Base-by-base conservation (phyloP, 2,797 vertebrate genomes). In the Melanotaenia nigrans region DNA sequence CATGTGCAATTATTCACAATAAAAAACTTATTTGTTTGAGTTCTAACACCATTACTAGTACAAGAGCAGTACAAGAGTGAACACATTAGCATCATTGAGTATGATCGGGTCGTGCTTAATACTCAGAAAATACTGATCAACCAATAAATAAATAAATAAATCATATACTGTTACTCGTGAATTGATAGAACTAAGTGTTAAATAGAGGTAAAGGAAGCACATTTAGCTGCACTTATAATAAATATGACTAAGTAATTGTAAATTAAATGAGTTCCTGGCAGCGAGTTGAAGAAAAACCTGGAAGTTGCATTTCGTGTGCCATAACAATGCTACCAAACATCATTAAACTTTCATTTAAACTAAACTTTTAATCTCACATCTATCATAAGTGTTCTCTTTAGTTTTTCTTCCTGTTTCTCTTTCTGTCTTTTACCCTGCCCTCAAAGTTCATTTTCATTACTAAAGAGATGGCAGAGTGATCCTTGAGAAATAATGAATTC, bases 401-500 rank as follows among this genome's bases (percentile, higher is more conserved):
- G 7, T 33, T 64, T 53, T 60, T 13, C 28, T 49, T 69, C 47
- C n/a, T 12, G n/a, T 49, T 20, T n/a, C 20, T 40, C n/a, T 16
- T n/a, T 20, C n/a, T 56, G 14, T 55, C 54, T 68, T 72, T 51
- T 32, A 36, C 24, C 35, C 58, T 80, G 68, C 63, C 81, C 78
- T 83, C 68, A 72, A 69, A 78, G 78, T 88, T 79, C 75, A 86
- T 75, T 74, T 75, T 60, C 73, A 79, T 90, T 86, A 86, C 73
- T 74, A 73, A 82, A 83, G 77, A 24, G 61, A 82, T 76, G 68
- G 51, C 77, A 63, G 68, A n/a, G 30, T 65, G 86, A 90, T 87
- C 84, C 87, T 88, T 90, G 89, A 89, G 70, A 87, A 85, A 79
- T 87, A 91, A 91, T 89, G 76, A 85, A 87, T 88, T 85, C 78